These are phyloP conservation scores for Melitaea cinxia DNA, from an alignment of 1,140 invertebrate species.

Conservation along the genomic window DNA sequence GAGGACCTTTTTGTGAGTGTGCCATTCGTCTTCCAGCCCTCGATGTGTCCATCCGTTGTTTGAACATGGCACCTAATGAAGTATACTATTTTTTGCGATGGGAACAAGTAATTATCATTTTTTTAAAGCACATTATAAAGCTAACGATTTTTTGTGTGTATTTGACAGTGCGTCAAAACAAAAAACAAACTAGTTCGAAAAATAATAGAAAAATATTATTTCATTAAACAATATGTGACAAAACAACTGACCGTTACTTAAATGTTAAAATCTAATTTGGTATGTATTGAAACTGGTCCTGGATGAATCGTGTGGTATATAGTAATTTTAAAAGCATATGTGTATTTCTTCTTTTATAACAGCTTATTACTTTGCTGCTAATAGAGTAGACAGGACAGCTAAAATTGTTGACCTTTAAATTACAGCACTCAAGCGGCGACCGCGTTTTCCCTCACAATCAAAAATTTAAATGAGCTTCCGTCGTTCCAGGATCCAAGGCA, in stretches of 20 bases:
- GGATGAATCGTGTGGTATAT: too few relatives aligned
- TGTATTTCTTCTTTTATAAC: too few relatives aligned
- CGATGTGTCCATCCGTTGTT: constrained; percentile 48
- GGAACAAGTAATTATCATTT: neutral
- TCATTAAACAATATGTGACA: too few relatives aligned
- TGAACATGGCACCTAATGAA: constrained; percentile 46
- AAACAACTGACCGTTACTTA: too few relatives aligned
- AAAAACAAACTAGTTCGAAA: too few relatives aligned
- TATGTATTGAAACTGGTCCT: too few relatives aligned
- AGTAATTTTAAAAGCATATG: too few relatives aligned
- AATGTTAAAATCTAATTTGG: too few relatives aligned
- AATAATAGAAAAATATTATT: too few relatives aligned
- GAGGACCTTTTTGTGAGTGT: constrained; percentile 64
- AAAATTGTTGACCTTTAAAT: constrained; percentile 48
- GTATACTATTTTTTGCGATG: constrained; percentile 5
- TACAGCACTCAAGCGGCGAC: constrained; percentile 46
- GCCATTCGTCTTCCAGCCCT: constrained; percentile 65
- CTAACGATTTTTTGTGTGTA: too few relatives aligned
- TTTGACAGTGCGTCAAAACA: too few relatives aligned
- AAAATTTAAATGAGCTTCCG: constrained; percentile 75
- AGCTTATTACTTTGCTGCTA: neutral
- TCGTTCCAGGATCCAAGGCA: constrained; percentile 43
- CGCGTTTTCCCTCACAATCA: constrained; percentile 66
- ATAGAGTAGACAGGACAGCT: constrained; percentile 7
- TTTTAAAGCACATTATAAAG: too few relatives aligned